Base-by-base conservation (phyloP, 2,797 vertebrate genomes). In the Manis javanica region DNA sequence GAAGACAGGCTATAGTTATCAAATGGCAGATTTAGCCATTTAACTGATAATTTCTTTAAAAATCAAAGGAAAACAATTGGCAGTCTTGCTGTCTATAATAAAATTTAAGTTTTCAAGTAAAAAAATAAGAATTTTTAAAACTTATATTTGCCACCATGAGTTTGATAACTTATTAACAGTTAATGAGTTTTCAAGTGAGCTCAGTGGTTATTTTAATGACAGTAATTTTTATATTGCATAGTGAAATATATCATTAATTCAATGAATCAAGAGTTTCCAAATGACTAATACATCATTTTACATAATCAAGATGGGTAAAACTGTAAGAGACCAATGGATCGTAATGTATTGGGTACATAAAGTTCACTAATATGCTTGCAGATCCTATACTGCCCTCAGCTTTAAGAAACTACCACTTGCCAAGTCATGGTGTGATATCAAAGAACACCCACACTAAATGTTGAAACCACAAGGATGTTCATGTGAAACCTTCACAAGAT, bases 1-100 rank as follows among this genome's bases (percentile, higher is more conserved):
- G 23, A 53, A 79, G 7, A 18, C 15, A 93, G 75, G 39, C 42
- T 74, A 49, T 51, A 13, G n/a, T 29, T 29, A 49, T 19, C 46
- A 46, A 11, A 46, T 46, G 10, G 37, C n/a, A 83, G 55, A 89
- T 75, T 66, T 79, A 51, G 14, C 6, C 71, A 90, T 95, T 39
- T 66, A 72, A 7, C 53, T 75, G 64, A 39, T 42, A 49, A 53
- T 61, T 64, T 26, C 46, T 94, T 90, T 29, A 92, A 90, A 46
- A 87, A 84, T 77, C 34, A 57, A 88, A 88, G 34, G 26, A 78
- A 84, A 90, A 87, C 34, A 90, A 81, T 29, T 77, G 46, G n/a
- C 11, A 46, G 16, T 12, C 14, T 74, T 55, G 1, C 31, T 93
- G n/a, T 2, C 55, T 63, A 81, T 53, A 46, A 81, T 8, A 75